Conservation (phyloP, 37 sponge, comb jelly and placozoan genomes). For the Axinella damicornis region DNA sequence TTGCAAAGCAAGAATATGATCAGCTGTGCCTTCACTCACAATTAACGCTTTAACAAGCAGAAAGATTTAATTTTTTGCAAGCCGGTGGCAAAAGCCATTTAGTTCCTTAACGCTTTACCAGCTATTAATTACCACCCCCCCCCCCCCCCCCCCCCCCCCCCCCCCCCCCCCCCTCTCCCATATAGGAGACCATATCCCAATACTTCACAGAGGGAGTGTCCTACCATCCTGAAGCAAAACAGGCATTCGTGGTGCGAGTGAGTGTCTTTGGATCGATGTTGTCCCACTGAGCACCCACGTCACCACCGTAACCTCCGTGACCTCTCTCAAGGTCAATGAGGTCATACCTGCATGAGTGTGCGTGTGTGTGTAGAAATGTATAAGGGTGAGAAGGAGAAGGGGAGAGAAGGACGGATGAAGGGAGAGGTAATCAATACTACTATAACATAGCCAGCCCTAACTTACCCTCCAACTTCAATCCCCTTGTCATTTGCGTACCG, state of each 20-base stretch:
- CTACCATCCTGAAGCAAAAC: slow-evolving; percentile 78
- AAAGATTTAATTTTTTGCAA: too few relatives aligned
- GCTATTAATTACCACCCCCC: too few relatives aligned
- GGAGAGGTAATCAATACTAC: too few relatives aligned
- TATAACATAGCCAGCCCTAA: too few relatives aligned
- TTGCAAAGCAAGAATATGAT: too few relatives aligned
- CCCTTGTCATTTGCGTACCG: slow-evolving; percentile 40
- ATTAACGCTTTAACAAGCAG: too few relatives aligned
- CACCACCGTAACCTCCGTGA: slow-evolving; percentile 61
- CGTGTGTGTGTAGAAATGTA: background rate
- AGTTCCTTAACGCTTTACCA: too few relatives aligned
- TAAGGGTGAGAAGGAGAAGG: background rate
- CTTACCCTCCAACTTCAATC: slow-evolving; percentile 78
- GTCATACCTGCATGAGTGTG: slow-evolving; percentile 52
- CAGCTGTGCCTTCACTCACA: too few relatives aligned
- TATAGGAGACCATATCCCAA: too few relatives aligned
- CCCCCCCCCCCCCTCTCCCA: too few relatives aligned
- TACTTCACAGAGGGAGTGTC: background rate
- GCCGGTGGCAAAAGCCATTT: too few relatives aligned
- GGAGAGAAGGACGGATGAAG: background rate
- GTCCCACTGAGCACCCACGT: slow-evolving; percentile 69
- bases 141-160: too few relatives aligned
- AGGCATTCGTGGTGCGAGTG: slow-evolving; percentile 31
- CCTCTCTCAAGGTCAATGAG: slow-evolving; percentile 67
- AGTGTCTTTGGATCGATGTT: slow-evolving; percentile 19